phyloP scores from a whole-genome alignment of 2,888 invertebrate genomes.

The Automeris io region DNA sequence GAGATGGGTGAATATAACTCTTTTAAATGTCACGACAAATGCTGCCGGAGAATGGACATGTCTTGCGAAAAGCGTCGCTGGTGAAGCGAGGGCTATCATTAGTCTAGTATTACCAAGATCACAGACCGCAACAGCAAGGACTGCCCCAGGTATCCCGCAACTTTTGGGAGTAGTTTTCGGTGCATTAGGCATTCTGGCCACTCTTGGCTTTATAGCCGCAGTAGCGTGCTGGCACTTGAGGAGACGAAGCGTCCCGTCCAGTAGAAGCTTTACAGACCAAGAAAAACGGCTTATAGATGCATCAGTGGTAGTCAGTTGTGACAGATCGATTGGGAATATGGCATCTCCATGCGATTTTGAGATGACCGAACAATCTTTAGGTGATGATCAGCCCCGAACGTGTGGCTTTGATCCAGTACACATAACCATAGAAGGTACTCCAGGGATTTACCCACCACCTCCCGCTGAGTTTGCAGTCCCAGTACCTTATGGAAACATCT shows the following conservation, averaged over 20 bases:
- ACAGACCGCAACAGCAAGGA: conserved; percentile 87
- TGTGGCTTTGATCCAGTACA: conserved; percentile 79
- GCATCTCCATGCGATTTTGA: conserved; percentile 73
- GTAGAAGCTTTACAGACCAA: conserved; percentile 88
- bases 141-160: conserved; percentile 84
- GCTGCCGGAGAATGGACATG: conserved; percentile 93
- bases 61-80: conserved; percentile 82
- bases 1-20: conserved; percentile 88
- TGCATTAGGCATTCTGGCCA: conserved; percentile 82
- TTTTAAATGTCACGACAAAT: conserved; percentile 87
- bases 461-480: conserved; percentile 75
- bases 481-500: conserved; percentile 83
- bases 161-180: conserved; percentile 84
- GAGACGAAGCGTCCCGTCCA: conserved; percentile 82
- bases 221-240: conserved; percentile 80
- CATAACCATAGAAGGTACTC: conserved; percentile 78
- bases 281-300: conserved; percentile 91
- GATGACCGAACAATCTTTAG: conserved; percentile 60
- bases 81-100: conserved; percentile 79
- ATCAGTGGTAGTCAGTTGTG: conserved; percentile 80
- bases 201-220: conserved; percentile 78
- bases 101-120: conserved; percentile 67
- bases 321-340: conserved; percentile 81
- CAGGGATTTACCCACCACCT: conserved; percentile 69
- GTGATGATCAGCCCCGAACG: conserved; percentile 63